Base-by-base conservation (phyloP, 2,888 invertebrate species). In the Luperina testacea region DNA sequence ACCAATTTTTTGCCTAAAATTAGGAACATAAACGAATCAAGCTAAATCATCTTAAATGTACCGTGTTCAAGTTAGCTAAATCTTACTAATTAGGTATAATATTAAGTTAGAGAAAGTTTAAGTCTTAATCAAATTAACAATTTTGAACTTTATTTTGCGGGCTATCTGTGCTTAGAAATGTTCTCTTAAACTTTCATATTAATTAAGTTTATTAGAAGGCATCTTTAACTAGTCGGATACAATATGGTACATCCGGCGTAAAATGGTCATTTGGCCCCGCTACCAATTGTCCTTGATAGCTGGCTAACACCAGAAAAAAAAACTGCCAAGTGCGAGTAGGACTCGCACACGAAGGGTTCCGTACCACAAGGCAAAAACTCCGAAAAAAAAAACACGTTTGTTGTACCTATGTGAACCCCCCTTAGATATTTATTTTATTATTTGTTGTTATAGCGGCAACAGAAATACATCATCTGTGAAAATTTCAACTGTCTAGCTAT, bases 91-190 rank as follows among this genome's bases (percentile, higher is more conserved):
- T 81, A 81, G 71, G 57, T 81, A 57, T 80, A 38, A 38, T 38
- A 80, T 64, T 84, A 84, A 81, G 42, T 80, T 69, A 51, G 2
- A 24, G 17, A 20, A 84, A 79, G 72, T 84, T 84, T 20, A 51
- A 78, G 51, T 69, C 64, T 81, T 84, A 72, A 81, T 81, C 84
- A 81, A 81, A 81, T 81, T 81, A 81, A 84, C 72, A 81, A 84
- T 63, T 84, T 68, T 42, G 17, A 72, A 84, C 61, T 80, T 84
- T 84, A 80, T 84, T 84, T 79, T 84, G 81, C 24, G 70, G 84
- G 51, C 57, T 61, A 84, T 80, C 72, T 67, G 48, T 84, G 61
- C 81, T 84, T 84, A 68, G 81, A 67, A 80, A 67, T 84, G 15
- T 72, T 48, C 38, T 24, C 53, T 27, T 17, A n/a, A 68, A 84